Percentiles rank a stretch among this genome's conserved stretches.
phyloP scores from a whole-genome alignment of 2,888 invertebrate genomes.

The Drosophila kuntzei region DNA sequence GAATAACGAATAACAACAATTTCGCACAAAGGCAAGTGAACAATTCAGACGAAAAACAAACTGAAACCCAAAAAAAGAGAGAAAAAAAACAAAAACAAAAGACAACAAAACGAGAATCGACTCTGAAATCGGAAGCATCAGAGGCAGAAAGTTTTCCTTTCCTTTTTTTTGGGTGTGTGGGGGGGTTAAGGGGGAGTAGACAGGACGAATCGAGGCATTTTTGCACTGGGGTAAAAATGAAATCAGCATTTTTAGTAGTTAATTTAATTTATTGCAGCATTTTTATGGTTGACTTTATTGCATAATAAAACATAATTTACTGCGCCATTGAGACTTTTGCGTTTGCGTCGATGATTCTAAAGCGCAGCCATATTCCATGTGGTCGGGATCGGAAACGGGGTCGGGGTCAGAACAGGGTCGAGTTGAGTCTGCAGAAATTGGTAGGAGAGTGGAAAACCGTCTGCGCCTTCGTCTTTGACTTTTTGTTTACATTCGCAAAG shows the following conservation, averaged over 20 bases:
- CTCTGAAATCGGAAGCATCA: conserved; percentile 32
- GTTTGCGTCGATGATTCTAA: conserved; percentile 79
- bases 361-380: conserved; percentile 68
- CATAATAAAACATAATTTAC: conserved; percentile 86
- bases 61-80: background rate
- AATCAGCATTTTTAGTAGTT: conserved; percentile 86
- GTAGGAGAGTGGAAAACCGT: background rate
- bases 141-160: conserved; percentile 24
- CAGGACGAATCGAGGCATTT: conserved; percentile 44
- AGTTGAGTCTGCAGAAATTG: conserved; percentile 2
- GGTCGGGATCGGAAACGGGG: background rate
- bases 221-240: conserved; percentile 78
- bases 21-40: conserved; percentile 41
- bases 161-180: background rate
- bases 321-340: conserved; percentile 84
- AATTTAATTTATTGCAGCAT: conserved; percentile 86
- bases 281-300: conserved; percentile 86
- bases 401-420: conserved; percentile 9
- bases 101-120: background rate
- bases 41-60: conserved; percentile 18
- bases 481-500: conserved; percentile 40
- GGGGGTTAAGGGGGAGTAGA: background rate
- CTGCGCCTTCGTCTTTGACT: conserved; percentile 19
- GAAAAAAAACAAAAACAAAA: background rate
- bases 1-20: conserved; percentile 36